A percentile compares a stretch with the other conserved stretches of the same genome.
Evolutionary conservation across 1,140 invertebrate species (phyloP).

Genomic region (Dolichoris vasculosae): DNA sequence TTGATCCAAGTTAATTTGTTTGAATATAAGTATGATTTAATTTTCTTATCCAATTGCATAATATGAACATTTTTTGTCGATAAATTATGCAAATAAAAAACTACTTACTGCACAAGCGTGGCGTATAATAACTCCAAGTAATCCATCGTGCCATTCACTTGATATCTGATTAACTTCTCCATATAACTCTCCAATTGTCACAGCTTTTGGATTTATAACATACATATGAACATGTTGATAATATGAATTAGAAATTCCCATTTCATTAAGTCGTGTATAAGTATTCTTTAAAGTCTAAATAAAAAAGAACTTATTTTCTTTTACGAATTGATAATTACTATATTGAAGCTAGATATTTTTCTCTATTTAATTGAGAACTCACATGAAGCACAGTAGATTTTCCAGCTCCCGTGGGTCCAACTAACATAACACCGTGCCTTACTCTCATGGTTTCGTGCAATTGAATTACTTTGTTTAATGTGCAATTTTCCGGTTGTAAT

Average conservation of each 20-base stretch:
- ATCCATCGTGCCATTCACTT: slow-evolving; percentile 92
- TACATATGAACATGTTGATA: slow-evolving; percentile 81
- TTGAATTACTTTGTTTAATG: slow-evolving; percentile 87
- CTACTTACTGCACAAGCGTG: slow-evolving; percentile 79
- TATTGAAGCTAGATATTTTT: neutral
- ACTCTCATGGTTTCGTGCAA: slow-evolving; percentile 95
- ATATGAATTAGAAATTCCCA: slow-evolving; percentile 75
- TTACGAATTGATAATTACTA: neutral
- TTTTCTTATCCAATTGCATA: neutral
- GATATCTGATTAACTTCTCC: slow-evolving; percentile 90
- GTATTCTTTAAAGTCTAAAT: slow-evolving; percentile 81
- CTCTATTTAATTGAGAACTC: slow-evolving; percentile 35
- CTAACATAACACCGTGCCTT: slow-evolving; percentile 94
- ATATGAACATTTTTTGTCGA: neutral
- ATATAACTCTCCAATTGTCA: slow-evolving; percentile 91
- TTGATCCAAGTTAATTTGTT: no score
- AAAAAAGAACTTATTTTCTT: slow-evolving; percentile 21
- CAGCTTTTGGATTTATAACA: slow-evolving; percentile 90
- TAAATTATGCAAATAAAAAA: neutral
- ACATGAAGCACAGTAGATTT: slow-evolving; percentile 84
- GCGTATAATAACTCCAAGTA: slow-evolving; percentile 83
- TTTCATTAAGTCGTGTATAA: slow-evolving; percentile 77
- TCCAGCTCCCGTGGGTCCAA: slow-evolving; percentile 90
- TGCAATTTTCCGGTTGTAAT: slow-evolving; percentile 79
- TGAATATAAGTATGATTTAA: no score